These are phyloP conservation scores for Pollachius pollachius DNA, from an alignment of 2,113 vertebrate genomes.

Conservation along the genomic window DNA sequence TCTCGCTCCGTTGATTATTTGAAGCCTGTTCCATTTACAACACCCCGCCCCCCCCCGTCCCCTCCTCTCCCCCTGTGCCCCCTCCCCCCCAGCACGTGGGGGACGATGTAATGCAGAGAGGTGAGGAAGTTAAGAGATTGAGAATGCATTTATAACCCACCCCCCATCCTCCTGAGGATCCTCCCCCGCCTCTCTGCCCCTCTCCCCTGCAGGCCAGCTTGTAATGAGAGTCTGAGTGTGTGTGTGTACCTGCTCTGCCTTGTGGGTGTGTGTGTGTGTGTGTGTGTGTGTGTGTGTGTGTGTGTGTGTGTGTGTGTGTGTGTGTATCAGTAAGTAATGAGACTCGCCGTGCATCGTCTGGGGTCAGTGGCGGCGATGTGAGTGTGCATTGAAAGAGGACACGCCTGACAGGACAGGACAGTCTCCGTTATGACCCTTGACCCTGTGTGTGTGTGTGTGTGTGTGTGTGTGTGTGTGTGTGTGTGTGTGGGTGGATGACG, in stretches of 20 bases:
- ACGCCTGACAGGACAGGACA: slow-evolving; percentile 21
- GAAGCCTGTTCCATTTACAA: slow-evolving; percentile 12
- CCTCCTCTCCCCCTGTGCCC: not conserved
- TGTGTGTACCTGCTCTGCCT: not conserved
- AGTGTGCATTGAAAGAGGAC: slow-evolving; percentile 5
- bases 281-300: slow-evolving; percentile 12
- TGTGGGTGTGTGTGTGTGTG: not conserved
- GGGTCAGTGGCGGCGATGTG: slow-evolving; percentile 36
- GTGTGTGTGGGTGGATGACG: slow-evolving; percentile 5
- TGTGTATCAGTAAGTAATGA: slow-evolving; percentile 38
- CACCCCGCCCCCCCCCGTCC: not conserved
- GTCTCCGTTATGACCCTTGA: slow-evolving; percentile 24
- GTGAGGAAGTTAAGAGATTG: slow-evolving; percentile 62
- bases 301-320: slow-evolving; percentile 5
- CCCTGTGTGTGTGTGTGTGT: not conserved
- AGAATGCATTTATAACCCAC: slow-evolving; percentile 54
- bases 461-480: slow-evolving; percentile 2
- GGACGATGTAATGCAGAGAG: slow-evolving; percentile 53
- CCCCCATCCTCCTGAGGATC: slow-evolving; percentile 12
- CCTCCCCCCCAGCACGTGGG: slow-evolving; percentile 3
- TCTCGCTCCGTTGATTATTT: slow-evolving; percentile 23
- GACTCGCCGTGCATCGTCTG: slow-evolving; percentile 34
- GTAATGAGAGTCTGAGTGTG: slow-evolving; percentile 51
- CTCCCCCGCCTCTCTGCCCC: not conserved
- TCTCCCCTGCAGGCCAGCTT: slow-evolving; percentile 14